Evolutionary conservation across 1,140 invertebrate genomes (phyloP).

Genomic region (Saccostrea echinata): DNA sequence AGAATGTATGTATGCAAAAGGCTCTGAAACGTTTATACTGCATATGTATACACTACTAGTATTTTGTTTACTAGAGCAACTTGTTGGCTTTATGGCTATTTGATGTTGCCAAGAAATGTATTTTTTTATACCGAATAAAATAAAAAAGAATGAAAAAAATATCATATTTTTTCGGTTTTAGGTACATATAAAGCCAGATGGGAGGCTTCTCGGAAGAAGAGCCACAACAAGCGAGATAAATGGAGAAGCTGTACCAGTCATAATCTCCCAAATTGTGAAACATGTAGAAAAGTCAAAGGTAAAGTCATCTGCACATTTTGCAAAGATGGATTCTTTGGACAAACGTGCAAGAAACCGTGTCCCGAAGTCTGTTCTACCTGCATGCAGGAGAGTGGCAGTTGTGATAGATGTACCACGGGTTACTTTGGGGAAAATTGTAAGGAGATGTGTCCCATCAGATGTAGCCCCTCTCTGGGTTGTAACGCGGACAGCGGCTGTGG

Average conservation of each 20-base stretch:
- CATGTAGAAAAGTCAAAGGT: background rate
- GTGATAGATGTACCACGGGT: background rate
- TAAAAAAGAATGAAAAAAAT: too few species aligned
- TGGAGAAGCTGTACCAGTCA: background rate
- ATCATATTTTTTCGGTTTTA: background rate
- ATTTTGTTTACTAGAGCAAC: background rate
- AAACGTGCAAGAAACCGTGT: background rate
- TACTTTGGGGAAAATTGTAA: background rate
- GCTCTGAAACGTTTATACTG: background rate
- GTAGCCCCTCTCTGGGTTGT: background rate
- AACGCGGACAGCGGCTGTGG: conserved; percentile 5
- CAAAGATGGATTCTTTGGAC: background rate
- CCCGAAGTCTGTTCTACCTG: background rate
- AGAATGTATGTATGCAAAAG: too few species aligned
- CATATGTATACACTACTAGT: background rate
- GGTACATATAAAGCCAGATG: background rate
- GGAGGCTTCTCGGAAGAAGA: background rate
- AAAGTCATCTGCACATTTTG: background rate
- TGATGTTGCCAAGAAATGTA: too few species aligned
- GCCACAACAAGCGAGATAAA: background rate
- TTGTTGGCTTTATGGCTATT: background rate
- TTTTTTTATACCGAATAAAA: too few species aligned
- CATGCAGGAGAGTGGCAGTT: background rate
- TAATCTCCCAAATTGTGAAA: background rate
- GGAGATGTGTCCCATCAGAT: background rate